Conservation (phyloP, 2,888 invertebrate species). For the Melipona bicolor region DNA sequence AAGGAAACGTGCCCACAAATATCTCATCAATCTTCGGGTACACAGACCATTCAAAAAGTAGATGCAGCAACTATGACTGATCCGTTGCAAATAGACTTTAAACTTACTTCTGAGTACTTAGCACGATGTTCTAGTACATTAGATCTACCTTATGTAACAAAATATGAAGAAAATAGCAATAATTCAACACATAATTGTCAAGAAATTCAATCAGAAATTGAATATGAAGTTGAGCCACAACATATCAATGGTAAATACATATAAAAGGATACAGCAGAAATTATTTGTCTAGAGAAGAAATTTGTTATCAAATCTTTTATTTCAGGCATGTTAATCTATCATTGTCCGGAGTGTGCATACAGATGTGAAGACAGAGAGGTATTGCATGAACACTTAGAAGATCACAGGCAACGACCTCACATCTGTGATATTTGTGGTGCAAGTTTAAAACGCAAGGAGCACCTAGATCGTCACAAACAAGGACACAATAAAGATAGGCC, state of each 20-base stretch:
- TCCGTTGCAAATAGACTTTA: conserved; percentile 81
- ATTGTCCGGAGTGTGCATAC: conserved; percentile 82
- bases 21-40: conserved; percentile 77
- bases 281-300: background rate
- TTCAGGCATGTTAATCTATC: conserved; percentile 79
- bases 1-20: conserved; percentile 77
- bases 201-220: conserved; percentile 76
- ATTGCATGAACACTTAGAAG: conserved; percentile 88
- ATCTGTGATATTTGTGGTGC: conserved; percentile 92
- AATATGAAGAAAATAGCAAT: conserved; percentile 77
- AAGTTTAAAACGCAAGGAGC: conserved; percentile 91
- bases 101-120: conserved; percentile 81
- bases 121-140: conserved; percentile 80
- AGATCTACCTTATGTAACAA: conserved; percentile 80
- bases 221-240: conserved; percentile 80
- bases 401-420: conserved; percentile 91
- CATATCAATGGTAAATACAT: conserved; percentile 78
- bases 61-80: conserved; percentile 83
- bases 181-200: conserved; percentile 77
- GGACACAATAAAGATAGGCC: conserved; percentile 93
- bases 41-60: conserved; percentile 81
- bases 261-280: background rate
- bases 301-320: conserved; percentile 11
- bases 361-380: conserved; percentile 80
- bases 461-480: conserved; percentile 91